Conservation (phyloP, 2,888 invertebrate genomes). For the Acheta domesticus region DNA sequence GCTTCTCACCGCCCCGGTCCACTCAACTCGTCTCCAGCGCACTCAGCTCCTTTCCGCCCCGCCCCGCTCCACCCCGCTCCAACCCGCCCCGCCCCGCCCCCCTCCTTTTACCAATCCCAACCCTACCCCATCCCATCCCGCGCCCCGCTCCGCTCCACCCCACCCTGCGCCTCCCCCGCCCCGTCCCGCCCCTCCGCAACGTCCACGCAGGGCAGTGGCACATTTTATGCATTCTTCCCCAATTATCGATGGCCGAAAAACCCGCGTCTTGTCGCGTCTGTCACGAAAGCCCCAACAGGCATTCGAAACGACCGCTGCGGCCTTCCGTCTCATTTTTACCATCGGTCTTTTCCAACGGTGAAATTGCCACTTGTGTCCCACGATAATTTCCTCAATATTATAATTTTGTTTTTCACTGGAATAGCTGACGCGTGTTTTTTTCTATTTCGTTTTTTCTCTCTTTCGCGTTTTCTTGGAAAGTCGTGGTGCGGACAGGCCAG, state of each 20-base stretch:
- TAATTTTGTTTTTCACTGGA: not conserved
- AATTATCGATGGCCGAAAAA: not conserved
- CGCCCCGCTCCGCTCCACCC: no score
- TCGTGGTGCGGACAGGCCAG: not conserved
- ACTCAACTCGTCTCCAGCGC: no score
- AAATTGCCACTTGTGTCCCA: conserved; percentile 7
- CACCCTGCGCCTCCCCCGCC: no score
- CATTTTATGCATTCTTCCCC: conserved; percentile 4
- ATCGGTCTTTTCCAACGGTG: not conserved
- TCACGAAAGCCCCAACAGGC: not conserved
- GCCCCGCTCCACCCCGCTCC: no score
- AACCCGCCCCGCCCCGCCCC: no score
- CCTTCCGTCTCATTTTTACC: not conserved
- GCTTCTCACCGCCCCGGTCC: no score
- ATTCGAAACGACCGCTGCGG: not conserved
- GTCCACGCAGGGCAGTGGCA: not conserved
- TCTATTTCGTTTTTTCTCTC: not conserved
- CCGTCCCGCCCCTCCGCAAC: no score
- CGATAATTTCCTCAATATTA: not conserved
- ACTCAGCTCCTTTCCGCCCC: no score
- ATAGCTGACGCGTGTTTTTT: not conserved
- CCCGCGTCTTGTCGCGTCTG: not conserved
- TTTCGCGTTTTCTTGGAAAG: not conserved
- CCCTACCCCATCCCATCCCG: no score
- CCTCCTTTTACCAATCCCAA: no score